Conservation (phyloP, 2,113 vertebrate genomes). For the Regulus satrapa region DNA sequence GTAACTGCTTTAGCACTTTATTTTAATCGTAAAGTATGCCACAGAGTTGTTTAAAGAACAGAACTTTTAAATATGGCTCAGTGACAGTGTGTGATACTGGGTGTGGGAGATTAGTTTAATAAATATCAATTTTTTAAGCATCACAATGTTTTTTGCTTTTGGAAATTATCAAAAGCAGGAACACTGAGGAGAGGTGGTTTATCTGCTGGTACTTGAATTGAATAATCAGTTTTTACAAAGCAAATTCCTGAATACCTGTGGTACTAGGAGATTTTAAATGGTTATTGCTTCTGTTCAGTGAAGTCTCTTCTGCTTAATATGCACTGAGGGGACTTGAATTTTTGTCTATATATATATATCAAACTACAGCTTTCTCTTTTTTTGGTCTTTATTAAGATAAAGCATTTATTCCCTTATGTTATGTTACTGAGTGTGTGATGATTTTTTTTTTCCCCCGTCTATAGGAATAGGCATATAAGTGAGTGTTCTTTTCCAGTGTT, state of each 20-base stretch:
- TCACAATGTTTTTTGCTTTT: background rate
- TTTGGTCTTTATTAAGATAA: constrained; percentile 51
- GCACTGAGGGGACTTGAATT: background rate
- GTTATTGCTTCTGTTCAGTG: constrained; percentile 32
- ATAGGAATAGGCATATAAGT: constrained; percentile 27
- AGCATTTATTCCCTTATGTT: constrained; percentile 60
- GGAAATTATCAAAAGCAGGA: background rate
- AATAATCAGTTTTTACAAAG: background rate
- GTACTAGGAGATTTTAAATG: constrained; percentile 39
- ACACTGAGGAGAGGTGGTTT: background rate
- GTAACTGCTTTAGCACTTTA: background rate
- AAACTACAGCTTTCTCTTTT: constrained; percentile 58
- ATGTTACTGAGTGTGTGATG: constrained; percentile 40
- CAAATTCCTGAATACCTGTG: constrained; percentile 22
- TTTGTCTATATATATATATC: constrained; percentile 17
- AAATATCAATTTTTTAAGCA: background rate
- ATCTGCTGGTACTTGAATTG: constrained; percentile 4
- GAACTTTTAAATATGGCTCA: background rate
- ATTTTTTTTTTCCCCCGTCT: constrained; percentile 67
- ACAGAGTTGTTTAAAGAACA: background rate
- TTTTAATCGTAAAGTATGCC: background rate
- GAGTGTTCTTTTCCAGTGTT: background rate
- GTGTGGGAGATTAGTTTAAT: background rate
- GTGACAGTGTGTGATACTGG: background rate
- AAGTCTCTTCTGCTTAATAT: constrained; percentile 38